phyloP scores from a whole-genome alignment of 2,888 invertebrate genomes.

The Drosophila maculinotata region DNA sequence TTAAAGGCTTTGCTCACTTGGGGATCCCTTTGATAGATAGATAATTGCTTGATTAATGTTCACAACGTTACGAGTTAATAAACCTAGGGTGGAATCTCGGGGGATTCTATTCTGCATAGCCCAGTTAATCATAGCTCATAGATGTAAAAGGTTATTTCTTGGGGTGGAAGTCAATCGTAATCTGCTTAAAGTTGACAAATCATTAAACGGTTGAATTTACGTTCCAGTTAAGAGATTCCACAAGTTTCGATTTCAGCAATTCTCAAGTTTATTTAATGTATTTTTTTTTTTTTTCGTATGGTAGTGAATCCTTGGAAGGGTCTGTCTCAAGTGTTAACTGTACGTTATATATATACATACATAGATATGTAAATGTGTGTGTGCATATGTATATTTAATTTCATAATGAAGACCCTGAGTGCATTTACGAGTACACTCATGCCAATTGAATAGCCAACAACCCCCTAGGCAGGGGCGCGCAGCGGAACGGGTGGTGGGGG shows the following conservation, averaged over 20 bases:
- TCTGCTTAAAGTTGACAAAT: conserved; percentile 11
- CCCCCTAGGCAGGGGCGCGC: conserved; percentile 19
- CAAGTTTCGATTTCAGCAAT: conserved; percentile 17
- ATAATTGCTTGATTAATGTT: conserved; percentile 23
- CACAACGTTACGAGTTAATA: conserved; percentile 1
- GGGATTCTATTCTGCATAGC: too few relatives aligned
- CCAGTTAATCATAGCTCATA: neutral
- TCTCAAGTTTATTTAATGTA: conserved; percentile 9
- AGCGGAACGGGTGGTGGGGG: neutral
- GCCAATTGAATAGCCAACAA: conserved; percentile 57
- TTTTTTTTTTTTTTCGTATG: conserved; percentile 5
- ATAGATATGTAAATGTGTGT: conserved; percentile 4
- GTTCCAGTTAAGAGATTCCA: neutral
- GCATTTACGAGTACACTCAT: conserved; percentile 49
- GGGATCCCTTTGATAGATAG: conserved; percentile 6
- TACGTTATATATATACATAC: conserved; percentile 37
- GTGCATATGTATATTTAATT: conserved; percentile 62
- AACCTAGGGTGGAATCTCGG: conserved; percentile 10
- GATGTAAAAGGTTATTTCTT: neutral
- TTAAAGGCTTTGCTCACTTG: conserved; percentile 13
- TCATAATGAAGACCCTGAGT: conserved; percentile 69
- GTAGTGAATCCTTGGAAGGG: conserved; percentile 20
- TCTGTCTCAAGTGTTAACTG: conserved; percentile 63
- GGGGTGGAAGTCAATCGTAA: conserved; percentile 8
- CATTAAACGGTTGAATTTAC: conserved; percentile 8